Evolutionary conservation across 2,797 vertebrate genomes (phyloP).

Genomic region (Takifugu ocellatus): DNA sequence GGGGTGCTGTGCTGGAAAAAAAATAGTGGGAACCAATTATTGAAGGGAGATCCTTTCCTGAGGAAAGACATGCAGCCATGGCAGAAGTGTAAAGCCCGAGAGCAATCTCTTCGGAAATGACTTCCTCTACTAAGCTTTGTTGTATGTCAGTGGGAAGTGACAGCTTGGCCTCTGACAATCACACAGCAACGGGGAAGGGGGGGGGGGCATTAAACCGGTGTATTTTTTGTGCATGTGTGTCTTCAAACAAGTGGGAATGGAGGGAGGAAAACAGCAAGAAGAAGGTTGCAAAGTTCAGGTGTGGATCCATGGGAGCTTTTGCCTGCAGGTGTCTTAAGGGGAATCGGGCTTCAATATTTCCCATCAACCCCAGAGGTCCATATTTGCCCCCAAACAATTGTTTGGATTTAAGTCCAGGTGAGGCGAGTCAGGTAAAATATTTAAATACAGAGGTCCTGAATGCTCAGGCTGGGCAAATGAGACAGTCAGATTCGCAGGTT

Average conservation of each 20-base stretch:
- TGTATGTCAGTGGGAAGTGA: conserved; percentile 43
- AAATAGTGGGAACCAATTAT: conserved; percentile 14
- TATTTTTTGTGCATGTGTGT: conserved; percentile 10
- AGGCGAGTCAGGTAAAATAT: conserved; percentile 28
- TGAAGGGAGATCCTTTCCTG: conserved; percentile 30
- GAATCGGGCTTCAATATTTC: conserved; percentile 49
- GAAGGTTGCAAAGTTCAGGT: conserved; percentile 31
- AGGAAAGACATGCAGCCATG: conserved; percentile 28
- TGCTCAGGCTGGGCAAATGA: conserved; percentile 6
- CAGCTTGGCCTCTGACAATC: conserved; percentile 46
- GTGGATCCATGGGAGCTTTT: conserved; percentile 22
- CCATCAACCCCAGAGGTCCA: conserved; percentile 20
- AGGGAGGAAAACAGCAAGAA: conserved; percentile 7
- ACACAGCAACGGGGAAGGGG: conserved; percentile 20
- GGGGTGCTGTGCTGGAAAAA: conserved; percentile 18
- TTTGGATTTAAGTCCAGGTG: conserved; percentile 27
- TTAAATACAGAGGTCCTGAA: conserved; percentile 22
- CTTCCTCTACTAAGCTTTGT: conserved; percentile 41
- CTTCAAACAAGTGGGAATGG: conserved; percentile 1
- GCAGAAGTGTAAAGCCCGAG: conserved; percentile 41
- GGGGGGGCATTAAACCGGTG: conserved; percentile 10
- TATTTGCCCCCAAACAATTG: conserved; percentile 21
- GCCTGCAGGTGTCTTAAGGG: conserved; percentile 37
- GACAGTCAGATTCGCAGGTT: conserved; percentile 27
- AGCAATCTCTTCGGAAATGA: conserved; percentile 45